A percentile compares a stretch with the other conserved stretches of the same genome.
Evolutionary conservation across 53 echinoderm and acorn worm genomes (phyloP).

Genomic region (Apostichopus leukothele): DNA sequence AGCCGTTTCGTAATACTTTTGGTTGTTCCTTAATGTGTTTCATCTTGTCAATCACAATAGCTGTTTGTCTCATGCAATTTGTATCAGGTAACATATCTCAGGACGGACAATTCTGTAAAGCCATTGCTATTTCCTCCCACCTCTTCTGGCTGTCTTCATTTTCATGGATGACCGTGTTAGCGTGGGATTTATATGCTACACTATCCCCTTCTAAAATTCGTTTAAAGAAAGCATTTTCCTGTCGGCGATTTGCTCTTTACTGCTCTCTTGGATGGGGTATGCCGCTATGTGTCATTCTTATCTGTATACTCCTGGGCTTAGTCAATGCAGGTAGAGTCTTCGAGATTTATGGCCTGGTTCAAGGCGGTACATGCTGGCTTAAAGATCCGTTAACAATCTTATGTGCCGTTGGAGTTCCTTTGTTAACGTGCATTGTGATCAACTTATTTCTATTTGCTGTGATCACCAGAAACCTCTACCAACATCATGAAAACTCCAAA

Average conservation of each 20-base stretch:
- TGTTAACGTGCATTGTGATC: background rate
- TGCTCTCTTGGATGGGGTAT: constrained; percentile 14
- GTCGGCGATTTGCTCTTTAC: background rate
- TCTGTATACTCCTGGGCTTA: background rate
- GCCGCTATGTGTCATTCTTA: background rate
- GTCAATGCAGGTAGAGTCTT: background rate
- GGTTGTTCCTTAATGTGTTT: background rate
- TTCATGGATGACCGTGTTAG: constrained; percentile 2
- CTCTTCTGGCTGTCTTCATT: constrained; percentile 15
- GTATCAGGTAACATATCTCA: background rate
- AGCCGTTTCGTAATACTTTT: background rate
- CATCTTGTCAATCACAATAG: constrained; percentile 4
- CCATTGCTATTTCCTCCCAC: background rate
- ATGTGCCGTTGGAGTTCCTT: background rate
- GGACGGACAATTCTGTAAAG: background rate
- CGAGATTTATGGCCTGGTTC: background rate
- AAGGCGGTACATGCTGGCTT: background rate
- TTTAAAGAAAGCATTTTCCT: background rate
- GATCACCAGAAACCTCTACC: background rate
- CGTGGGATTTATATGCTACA: constrained; percentile 20
- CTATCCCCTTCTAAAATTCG: constrained; percentile 19
- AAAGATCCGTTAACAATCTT: background rate
- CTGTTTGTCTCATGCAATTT: background rate
- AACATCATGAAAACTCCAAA: background rate
- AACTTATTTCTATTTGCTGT: background rate